Conservation (phyloP, 64 coral and sea anemone species). For the Astreopora myriophthalma region DNA sequence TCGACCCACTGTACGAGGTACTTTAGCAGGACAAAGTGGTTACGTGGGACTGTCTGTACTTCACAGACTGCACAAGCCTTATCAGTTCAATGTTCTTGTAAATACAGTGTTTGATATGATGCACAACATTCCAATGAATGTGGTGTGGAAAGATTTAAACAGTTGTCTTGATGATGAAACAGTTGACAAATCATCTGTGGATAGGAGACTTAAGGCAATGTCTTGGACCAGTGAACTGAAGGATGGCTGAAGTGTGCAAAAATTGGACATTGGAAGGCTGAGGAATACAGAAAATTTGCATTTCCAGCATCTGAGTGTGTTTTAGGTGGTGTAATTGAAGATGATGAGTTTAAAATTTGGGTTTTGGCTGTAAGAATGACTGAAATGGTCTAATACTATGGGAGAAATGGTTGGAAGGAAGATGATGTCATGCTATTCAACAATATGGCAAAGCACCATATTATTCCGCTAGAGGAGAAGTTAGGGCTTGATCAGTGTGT, state of each 20-base stretch:
- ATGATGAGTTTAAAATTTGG: not conserved
- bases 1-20: not conserved
- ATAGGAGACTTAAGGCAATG: not conserved
- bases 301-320: not conserved
- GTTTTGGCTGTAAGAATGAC: not conserved
- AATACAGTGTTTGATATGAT: slow-evolving; percentile 35
- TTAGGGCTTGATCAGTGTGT: not conserved
- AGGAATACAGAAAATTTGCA: not conserved
- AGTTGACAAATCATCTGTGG: not conserved
- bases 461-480: not conserved
- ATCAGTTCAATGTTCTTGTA: slow-evolving; percentile 24
- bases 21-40: not conserved
- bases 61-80: not conserved
- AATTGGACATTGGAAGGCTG: not conserved
- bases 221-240: not conserved
- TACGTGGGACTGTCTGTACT: slow-evolving; percentile 5
- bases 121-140: slow-evolving; percentile 23
- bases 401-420: not conserved
- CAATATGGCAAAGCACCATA: not conserved
- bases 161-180: not conserved
- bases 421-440: not conserved
- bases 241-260: not conserved
- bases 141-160: not conserved
- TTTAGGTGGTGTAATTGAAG: not conserved
- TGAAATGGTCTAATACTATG: not conserved